Conservation (phyloP, 2,113 vertebrate species). For the Motacilla alba region DNA sequence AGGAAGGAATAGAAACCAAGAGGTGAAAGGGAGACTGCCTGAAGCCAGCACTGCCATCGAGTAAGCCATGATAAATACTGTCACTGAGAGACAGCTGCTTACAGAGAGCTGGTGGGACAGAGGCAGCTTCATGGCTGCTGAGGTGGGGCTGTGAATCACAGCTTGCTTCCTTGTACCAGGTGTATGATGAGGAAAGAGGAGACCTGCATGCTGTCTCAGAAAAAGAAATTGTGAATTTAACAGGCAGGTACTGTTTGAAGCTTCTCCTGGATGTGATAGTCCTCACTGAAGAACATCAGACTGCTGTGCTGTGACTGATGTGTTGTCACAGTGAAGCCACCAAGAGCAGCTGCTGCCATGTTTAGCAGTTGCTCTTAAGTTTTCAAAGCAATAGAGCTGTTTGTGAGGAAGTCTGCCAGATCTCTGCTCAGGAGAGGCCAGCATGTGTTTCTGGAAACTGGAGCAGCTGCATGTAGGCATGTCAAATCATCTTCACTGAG, state of each 20-base stretch:
- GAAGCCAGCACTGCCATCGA: not conserved
- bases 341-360: not conserved
- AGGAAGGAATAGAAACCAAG: not conserved
- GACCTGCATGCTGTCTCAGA: not conserved
- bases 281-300: not conserved
- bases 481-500: not conserved
- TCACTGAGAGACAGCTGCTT: not conserved
- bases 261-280: not conserved
- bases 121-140: not conserved
- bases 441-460: not conserved
- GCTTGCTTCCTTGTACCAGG: not conserved
- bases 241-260: not conserved
- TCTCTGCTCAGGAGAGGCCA: not conserved
- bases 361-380: not conserved
- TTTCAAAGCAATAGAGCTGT: not conserved
- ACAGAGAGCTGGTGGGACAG: not conserved
- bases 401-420: not conserved
- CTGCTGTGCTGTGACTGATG: rapidly evolving
- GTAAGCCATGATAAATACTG: not conserved
- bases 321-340: not conserved
- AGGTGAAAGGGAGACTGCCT: not conserved
- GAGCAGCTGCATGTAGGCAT: not conserved
- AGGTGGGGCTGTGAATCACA: not conserved
- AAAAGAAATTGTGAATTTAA: not conserved
- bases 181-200: not conserved